A percentile compares a stretch with the other conserved stretches of the same genome.
phyloP scores from a whole-genome alignment of 2,888 invertebrate species.

The Apodemia duryi region DNA sequence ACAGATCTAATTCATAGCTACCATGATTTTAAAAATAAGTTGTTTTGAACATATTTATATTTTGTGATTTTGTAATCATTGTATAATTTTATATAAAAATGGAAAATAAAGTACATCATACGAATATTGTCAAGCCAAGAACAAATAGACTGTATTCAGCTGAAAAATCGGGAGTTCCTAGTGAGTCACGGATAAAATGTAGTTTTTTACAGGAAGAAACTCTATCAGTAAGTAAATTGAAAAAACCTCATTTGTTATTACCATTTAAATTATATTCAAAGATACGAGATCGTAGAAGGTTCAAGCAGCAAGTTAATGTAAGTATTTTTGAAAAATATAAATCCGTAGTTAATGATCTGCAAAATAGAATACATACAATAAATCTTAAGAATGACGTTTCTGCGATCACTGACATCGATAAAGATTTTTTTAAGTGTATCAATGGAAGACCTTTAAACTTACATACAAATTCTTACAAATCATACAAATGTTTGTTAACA shows the following conservation, averaged over 20 bases:
- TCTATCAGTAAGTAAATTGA: conserved; percentile 37
- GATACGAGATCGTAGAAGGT: conserved; percentile 40
- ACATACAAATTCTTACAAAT: conserved; percentile 46
- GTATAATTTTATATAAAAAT: not conserved
- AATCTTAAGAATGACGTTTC: conserved; percentile 40
- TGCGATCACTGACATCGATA: conserved; percentile 48
- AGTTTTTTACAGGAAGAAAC: conserved; percentile 38
- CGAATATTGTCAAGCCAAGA: not conserved
- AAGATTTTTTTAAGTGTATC: conserved; percentile 46
- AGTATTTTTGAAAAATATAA: conserved; percentile 48
- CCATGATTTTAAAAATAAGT: conserved; percentile 5
- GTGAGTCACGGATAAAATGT: conserved; percentile 29
- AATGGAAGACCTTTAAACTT: conserved; percentile 39
- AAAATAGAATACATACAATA: conserved; percentile 41
- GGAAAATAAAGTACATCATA: not conserved
- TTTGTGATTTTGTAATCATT: no score
- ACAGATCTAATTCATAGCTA: not conserved
- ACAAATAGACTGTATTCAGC: not conserved
- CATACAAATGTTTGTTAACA: conserved; percentile 43
- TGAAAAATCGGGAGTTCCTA: not conserved
- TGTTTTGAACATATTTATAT: not conserved
- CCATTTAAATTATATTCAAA: conserved; percentile 49
- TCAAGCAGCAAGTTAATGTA: conserved; percentile 40
- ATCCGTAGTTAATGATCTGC: conserved; percentile 43
- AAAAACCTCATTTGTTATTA: conserved; percentile 45